These are phyloP conservation scores for Melanaphis sacchari DNA, from an alignment of 1,140 invertebrate genomes.

Conservation along the genomic window DNA sequence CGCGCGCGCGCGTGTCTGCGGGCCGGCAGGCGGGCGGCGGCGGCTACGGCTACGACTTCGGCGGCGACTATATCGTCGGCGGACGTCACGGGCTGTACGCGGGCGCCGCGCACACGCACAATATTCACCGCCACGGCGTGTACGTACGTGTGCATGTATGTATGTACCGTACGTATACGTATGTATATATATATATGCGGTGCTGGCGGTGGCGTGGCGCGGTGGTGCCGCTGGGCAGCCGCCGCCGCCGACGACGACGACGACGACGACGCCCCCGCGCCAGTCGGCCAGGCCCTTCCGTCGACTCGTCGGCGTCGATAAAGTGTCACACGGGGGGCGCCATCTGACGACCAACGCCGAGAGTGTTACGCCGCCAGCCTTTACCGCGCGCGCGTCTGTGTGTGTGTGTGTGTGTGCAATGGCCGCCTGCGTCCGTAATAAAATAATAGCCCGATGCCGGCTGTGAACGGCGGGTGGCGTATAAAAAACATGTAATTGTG, in stretches of 20 bases:
- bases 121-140: not conserved
- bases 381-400: not conserved
- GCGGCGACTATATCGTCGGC: slow-evolving; percentile 33
- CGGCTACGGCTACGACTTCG: not conserved
- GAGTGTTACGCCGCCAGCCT: not conserved
- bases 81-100: slow-evolving; percentile 49
- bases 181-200: not conserved
- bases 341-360: slow-evolving; percentile 52
- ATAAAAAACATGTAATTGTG: not conserved
- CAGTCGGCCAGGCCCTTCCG: slow-evolving; percentile 45
- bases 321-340: slow-evolving; percentile 52
- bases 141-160: not conserved
- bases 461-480: not conserved
- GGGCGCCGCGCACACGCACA: slow-evolving; percentile 37
- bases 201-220: not conserved
- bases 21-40: not conserved
- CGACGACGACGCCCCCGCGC: slow-evolving; percentile 53
- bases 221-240: slow-evolving; percentile 7
- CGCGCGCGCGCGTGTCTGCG: not conserved
- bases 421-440: not conserved
- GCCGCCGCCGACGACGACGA: not conserved
- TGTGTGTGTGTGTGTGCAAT: slow-evolving; percentile 14
- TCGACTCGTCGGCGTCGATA: slow-evolving; percentile 53
- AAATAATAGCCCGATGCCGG: not conserved
- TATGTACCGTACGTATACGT: not conserved